Conservation (phyloP, 1,140 invertebrate species). For the Subanguina moxae region DNA sequence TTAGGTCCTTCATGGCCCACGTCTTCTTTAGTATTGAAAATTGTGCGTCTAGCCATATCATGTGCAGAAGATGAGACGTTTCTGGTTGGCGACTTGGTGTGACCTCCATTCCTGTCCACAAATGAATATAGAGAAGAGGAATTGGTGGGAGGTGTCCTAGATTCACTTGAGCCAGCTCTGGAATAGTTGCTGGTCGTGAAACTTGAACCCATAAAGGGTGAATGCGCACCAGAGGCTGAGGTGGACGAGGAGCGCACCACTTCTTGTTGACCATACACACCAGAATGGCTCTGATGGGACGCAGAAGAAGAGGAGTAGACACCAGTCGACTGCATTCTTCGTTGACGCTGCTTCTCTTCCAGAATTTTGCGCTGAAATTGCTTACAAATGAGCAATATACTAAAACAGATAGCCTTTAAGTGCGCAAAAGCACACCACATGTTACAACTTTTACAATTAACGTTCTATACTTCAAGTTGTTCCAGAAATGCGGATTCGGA, state of each 20-base stretch:
- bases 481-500: no score
- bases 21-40: neutral
- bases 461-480: no score
- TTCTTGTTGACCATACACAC: neutral
- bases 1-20: conserved; percentile 28
- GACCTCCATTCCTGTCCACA: no score
- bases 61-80: no score
- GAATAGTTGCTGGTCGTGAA: neutral
- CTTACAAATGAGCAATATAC: conserved; percentile 18
- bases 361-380: conserved; percentile 43
- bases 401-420: conserved; percentile 3
- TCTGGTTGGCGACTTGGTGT: no score
- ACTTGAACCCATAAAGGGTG: neutral
- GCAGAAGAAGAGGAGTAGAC: conserved; percentile 12
- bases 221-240: neutral
- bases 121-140: neutral
- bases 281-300: conserved; percentile 3
- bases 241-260: conserved; percentile 5
- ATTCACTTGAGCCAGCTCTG: neutral
- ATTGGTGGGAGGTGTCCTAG: conserved; percentile 7
- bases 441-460: neutral
- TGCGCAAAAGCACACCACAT: neutral
- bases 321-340: conserved; percentile 27
- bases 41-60: neutral
- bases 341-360: conserved; percentile 41